These are phyloP conservation scores for Hyperopisus bebe DNA, from an alignment of 2,113 vertebrate species.

Conservation along the genomic window DNA sequence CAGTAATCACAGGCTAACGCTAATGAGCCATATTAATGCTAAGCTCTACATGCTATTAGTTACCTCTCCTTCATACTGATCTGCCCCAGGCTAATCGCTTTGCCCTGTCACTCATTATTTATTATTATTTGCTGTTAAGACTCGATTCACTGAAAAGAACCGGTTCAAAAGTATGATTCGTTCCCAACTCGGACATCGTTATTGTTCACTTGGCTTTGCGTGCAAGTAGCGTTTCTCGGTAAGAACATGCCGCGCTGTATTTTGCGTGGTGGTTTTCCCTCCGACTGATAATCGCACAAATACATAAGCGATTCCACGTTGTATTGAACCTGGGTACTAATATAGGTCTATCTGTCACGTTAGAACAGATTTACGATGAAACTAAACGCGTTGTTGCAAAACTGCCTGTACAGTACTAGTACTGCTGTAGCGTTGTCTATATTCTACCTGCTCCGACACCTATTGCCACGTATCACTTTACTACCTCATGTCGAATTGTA, in stretches of 20 bases:
- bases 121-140: not conserved
- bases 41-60: not conserved
- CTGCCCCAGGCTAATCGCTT: not conserved
- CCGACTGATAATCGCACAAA: not conserved
- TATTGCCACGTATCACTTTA: not conserved
- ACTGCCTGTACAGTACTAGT: not conserved
- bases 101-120: not conserved
- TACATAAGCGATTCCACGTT: not conserved
- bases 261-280: not conserved
- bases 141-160: not conserved
- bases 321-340: not conserved
- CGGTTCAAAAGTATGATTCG: not conserved
- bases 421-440: not conserved
- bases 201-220: not conserved
- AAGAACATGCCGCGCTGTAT: not conserved
- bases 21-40: not conserved
- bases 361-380: not conserved
- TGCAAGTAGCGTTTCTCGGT: not conserved
- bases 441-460: not conserved
- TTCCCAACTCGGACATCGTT: not conserved
- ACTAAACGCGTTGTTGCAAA: not conserved
- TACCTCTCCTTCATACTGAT: not conserved
- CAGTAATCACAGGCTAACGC: not conserved
- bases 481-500: not conserved
- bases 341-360: not conserved